Percentiles rank a stretch among this genome's conserved stretches.
These are phyloP conservation scores for Botia kubotai DNA, from an alignment of 2,797 vertebrate genomes.

Conservation along the genomic window DNA sequence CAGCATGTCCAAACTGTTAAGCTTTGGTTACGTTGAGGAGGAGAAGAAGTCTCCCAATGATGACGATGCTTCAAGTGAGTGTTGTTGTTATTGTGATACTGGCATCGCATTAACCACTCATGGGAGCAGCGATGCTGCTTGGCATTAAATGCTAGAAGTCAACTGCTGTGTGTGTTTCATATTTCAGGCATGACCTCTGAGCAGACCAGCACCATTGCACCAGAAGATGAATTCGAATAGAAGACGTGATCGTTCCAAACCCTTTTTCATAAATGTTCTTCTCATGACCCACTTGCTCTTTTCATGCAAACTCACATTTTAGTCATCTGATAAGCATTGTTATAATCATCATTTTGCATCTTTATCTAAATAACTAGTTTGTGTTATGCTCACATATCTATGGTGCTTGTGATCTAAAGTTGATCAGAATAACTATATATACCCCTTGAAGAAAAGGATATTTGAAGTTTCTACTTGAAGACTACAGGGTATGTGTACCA, in stretches of 20 bases:
- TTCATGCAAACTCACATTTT: slow-evolving; percentile 58
- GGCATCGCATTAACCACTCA: neutral
- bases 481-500: slow-evolving; percentile 27
- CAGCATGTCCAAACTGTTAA: slow-evolving; percentile 84
- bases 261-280: slow-evolving; percentile 66
- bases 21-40: slow-evolving; percentile 80
- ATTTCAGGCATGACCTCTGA: slow-evolving; percentile 78
- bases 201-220: slow-evolving; percentile 75
- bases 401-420: slow-evolving; percentile 55
- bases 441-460: slow-evolving; percentile 33
- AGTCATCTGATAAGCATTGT: slow-evolving; percentile 46
- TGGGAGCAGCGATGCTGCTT: too few species aligned
- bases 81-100: neutral
- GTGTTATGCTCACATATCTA: slow-evolving; percentile 59
- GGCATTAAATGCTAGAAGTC: neutral
- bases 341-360: slow-evolving; percentile 51
- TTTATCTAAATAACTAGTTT: slow-evolving; percentile 63
- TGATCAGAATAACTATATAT: slow-evolving; percentile 24
- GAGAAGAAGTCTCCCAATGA: slow-evolving; percentile 74
- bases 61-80: slow-evolving; percentile 79
- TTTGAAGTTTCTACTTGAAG: slow-evolving; percentile 28
- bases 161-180: neutral
- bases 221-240: slow-evolving; percentile 78
- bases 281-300: slow-evolving; percentile 34
- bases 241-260: neutral